A percentile compares a stretch with the other conserved stretches of the same genome.
Conservation (phyloP, 1,140 invertebrate species). For the Meloidogyne hapla region DNA sequence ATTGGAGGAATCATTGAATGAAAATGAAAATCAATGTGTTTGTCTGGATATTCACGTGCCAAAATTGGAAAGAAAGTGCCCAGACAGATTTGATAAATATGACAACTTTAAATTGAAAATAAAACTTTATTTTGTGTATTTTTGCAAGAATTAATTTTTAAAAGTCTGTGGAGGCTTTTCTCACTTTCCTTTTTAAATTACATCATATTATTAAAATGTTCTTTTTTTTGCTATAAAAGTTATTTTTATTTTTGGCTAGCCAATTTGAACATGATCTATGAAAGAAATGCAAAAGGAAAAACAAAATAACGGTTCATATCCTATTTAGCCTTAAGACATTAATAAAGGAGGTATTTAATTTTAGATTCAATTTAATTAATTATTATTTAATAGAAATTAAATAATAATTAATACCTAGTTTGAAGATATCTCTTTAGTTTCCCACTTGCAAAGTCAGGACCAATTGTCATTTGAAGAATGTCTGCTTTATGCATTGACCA, state of each 20-base stretch:
- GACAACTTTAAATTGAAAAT: constrained; percentile 32
- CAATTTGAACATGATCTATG: too few species aligned
- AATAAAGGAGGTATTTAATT: too few species aligned
- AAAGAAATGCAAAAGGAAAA: too few species aligned
- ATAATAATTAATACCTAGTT: constrained; percentile 33
- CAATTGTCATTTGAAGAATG: constrained; percentile 39
- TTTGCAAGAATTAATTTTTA: not conserved
- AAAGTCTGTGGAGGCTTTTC: too few species aligned
- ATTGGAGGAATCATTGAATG: constrained; percentile 30
- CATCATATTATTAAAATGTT: too few species aligned
- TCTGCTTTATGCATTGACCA: constrained; percentile 26
- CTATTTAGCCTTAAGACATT: too few species aligned
- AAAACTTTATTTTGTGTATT: not conserved
- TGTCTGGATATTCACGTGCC: constrained; percentile 29
- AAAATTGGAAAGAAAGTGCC: constrained; percentile 44
- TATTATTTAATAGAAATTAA: too few species aligned
- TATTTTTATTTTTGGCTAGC: too few species aligned
- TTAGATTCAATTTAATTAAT: too few species aligned
- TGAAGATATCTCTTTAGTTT: constrained; percentile 29
- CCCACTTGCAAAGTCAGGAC: constrained; percentile 37
- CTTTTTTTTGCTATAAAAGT: too few species aligned
- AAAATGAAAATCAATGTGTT: constrained; percentile 44
- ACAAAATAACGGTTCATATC: too few species aligned
- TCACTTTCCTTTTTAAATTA: too few species aligned
- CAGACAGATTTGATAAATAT: constrained; percentile 45